A percentile compares a stretch with the other conserved stretches of the same genome.
These are phyloP conservation scores for Diorhabda elongata DNA, from an alignment of 1,140 invertebrate species.

Conservation along the genomic window DNA sequence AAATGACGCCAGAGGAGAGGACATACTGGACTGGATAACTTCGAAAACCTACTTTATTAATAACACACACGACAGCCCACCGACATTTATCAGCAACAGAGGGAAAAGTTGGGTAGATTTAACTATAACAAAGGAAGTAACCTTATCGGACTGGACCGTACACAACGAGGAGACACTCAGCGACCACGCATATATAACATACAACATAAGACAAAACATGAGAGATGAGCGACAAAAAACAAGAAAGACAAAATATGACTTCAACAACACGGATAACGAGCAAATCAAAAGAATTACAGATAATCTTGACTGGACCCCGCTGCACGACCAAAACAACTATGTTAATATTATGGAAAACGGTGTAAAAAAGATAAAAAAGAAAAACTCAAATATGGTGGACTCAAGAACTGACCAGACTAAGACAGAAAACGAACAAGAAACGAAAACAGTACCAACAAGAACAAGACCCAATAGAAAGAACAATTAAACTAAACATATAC, in stretches of 20 bases:
- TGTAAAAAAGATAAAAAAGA: background rate
- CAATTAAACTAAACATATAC: background rate
- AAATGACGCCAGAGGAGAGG: too few relatives aligned
- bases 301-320: background rate
- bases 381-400: constrained; percentile 1
- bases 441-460: background rate
- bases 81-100: background rate
- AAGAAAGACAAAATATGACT: background rate
- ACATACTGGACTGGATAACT: background rate
- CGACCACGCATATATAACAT: constrained; percentile 10
- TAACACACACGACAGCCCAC: background rate
- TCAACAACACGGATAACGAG: background rate
- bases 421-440: background rate
- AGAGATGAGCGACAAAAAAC: background rate
- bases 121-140: background rate
- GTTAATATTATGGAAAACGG: background rate
- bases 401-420: background rate
- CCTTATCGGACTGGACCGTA: background rate
- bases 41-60: background rate
- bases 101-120: background rate
- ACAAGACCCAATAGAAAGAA: background rate
- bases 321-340: background rate
- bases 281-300: background rate
- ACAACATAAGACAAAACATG: background rate
- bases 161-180: constrained; percentile 11